Conservation (phyloP, 2,113 vertebrate species). For the Gasterosteus nipponicus region DNA sequence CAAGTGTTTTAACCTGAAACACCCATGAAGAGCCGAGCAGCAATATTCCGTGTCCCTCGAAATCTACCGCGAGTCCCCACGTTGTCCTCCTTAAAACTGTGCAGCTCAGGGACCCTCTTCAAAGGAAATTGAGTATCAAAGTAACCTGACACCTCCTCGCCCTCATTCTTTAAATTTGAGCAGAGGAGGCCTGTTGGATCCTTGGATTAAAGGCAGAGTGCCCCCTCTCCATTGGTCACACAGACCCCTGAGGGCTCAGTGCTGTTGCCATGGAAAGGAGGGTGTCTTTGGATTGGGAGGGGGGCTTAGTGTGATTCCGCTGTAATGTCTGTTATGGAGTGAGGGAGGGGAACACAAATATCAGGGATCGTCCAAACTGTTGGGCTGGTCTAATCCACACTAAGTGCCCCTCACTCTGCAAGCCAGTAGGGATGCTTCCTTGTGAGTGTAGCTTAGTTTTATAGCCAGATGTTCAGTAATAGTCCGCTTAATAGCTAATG, state of each 20-base stretch:
- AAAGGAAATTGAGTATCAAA: slow-evolving; percentile 41
- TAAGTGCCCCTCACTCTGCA: slow-evolving; percentile 18
- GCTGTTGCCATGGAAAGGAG: slow-evolving; percentile 77
- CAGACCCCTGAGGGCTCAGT: slow-evolving; percentile 62
- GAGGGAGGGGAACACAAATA: slow-evolving; percentile 29
- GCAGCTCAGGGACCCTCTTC: slow-evolving; percentile 24
- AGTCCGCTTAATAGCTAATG: slow-evolving; percentile 54
- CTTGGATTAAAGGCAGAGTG: slow-evolving; percentile 68
- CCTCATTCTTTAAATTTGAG: slow-evolving; percentile 67
- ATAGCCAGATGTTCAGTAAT: slow-evolving; percentile 63
- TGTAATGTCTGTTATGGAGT: slow-evolving; percentile 45
- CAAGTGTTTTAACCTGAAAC: not conserved
- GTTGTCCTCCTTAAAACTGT: slow-evolving; percentile 18
- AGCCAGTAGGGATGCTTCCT: slow-evolving; percentile 12
- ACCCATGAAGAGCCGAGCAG: not conserved
- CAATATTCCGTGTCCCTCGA: not conserved
- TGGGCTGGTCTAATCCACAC: slow-evolving; percentile 35
- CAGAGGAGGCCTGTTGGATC: slow-evolving; percentile 52
- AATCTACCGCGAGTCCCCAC: not conserved
- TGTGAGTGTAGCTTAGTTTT: slow-evolving; percentile 43
- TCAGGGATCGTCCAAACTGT: slow-evolving; percentile 27
- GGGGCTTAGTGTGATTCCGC: slow-evolving; percentile 39
- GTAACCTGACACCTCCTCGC: slow-evolving; percentile 65
- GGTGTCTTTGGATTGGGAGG: slow-evolving; percentile 49
- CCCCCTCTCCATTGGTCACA: slow-evolving; percentile 67